Evolutionary conservation across 2,888 invertebrate genomes (phyloP).

Genomic region (Dysmachus trigonus): DNA sequence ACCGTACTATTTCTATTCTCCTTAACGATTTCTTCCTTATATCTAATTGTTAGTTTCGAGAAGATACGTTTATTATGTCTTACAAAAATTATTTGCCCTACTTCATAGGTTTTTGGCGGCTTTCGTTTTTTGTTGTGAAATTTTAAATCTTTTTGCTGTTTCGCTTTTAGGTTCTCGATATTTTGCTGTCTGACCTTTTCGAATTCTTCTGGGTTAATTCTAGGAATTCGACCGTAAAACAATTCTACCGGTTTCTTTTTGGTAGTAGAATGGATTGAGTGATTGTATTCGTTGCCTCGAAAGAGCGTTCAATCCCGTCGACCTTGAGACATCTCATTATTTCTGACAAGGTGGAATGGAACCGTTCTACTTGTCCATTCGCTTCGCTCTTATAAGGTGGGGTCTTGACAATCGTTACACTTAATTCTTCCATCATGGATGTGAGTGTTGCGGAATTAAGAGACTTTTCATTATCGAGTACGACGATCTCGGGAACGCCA

Average conservation of each 20-base stretch:
- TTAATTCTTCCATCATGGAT: conserved; percentile 46
- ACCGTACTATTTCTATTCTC: conserved; percentile 42
- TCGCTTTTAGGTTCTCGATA: conserved; percentile 45
- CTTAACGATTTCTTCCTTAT: conserved; percentile 45
- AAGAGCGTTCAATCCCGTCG: conserved; percentile 27
- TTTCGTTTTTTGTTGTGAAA: conserved; percentile 49
- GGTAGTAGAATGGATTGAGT: too few relatives aligned
- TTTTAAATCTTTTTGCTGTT: conserved; percentile 45
- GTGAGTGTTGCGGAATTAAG: conserved; percentile 16
- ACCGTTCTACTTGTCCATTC: conserved; percentile 49
- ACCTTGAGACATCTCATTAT: conserved; percentile 50
- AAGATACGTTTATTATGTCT: too few relatives aligned
- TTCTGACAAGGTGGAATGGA: conserved; percentile 50
- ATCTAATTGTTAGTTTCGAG: conserved; percentile 49
- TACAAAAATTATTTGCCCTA: conserved; percentile 46
- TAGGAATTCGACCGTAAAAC: conserved; percentile 46
- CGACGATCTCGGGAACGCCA: conserved; percentile 25
- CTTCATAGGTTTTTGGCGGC: conserved; percentile 43
- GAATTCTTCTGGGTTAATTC: conserved; percentile 44
- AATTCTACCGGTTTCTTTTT: conserved; percentile 49
- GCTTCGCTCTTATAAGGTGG: conserved; percentile 48
- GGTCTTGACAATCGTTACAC: conserved; percentile 46
- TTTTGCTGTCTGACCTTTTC: conserved; percentile 44
- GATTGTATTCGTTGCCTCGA: conserved; percentile 49
- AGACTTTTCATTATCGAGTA: conserved; percentile 39